Evolutionary conservation across 2,113 vertebrate species (phyloP).

Genomic region (Tachycineta bicolor): DNA sequence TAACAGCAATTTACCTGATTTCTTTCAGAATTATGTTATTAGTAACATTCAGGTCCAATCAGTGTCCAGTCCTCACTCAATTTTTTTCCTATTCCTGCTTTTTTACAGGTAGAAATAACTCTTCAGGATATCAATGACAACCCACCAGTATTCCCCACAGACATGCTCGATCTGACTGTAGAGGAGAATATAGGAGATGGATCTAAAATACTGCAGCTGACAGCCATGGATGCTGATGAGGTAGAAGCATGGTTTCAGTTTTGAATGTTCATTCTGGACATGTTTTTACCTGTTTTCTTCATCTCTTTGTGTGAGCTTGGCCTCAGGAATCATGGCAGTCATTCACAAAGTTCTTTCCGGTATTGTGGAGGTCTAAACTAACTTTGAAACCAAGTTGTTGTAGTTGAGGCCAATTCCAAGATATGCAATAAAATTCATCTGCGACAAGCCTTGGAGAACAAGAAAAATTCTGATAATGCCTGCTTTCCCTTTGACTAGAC

Average conservation of each 20-base stretch:
- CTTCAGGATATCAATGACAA: constrained; percentile 98
- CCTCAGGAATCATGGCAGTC: neutral
- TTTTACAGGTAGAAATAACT: constrained; percentile 93
- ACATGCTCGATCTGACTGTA: constrained; percentile 90
- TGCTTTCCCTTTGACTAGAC: neutral
- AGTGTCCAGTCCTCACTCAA: neutral
- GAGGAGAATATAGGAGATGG: constrained; percentile 96
- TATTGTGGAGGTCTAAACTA: neutral
- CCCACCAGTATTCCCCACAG: constrained; percentile 93
- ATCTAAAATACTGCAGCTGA: constrained; percentile 94
- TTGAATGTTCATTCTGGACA: neutral
- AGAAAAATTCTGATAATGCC: neutral
- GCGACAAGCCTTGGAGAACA: neutral
- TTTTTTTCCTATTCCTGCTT: neutral
- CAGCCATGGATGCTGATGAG: constrained; percentile 95
- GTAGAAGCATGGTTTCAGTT: constrained; percentile 69
- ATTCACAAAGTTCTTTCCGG: neutral
- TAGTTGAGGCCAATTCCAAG: neutral
- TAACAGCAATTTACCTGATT: neutral
- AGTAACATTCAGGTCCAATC: neutral
- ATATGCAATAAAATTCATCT: neutral
- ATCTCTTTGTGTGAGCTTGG: neutral
- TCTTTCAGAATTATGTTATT: constrained; percentile 11
- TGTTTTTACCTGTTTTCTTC: neutral
- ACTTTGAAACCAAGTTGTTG: neutral